These are phyloP conservation scores for Alloscopus bannaensis DNA, from an alignment of 2,888 invertebrate genomes.

Conservation along the genomic window DNA sequence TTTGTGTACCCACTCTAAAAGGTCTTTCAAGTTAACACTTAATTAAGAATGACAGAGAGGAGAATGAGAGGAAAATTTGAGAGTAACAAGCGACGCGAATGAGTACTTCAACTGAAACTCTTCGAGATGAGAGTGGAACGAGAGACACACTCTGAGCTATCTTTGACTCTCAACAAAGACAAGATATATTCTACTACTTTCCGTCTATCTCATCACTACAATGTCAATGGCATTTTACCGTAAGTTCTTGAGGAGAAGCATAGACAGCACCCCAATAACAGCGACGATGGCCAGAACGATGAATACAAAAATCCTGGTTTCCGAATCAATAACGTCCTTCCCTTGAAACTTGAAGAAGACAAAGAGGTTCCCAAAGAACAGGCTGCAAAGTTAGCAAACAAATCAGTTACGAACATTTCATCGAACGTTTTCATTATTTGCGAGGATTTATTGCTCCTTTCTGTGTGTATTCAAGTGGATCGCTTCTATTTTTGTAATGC, in stretches of 20 bases:
- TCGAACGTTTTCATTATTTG: no score
- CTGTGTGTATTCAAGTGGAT: no score
- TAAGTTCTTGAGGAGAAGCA: slow-evolving; percentile 73
- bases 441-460: no score
- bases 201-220: background rate
- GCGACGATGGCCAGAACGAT: slow-evolving; percentile 85
- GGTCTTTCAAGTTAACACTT: background rate
- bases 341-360: slow-evolving; percentile 94
- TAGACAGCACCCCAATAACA: slow-evolving; percentile 80
- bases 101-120: background rate
- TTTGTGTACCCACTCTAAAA: background rate
- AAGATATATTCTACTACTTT: no score
- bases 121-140: background rate
- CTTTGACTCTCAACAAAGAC: no score
- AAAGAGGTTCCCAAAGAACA: slow-evolving; percentile 96
- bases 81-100: background rate
- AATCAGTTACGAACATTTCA: no score
- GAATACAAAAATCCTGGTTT: slow-evolving; percentile 87
- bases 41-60: background rate
- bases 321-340: slow-evolving; percentile 82
- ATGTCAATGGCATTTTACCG: slow-evolving; percentile 58
- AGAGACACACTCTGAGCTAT: no score
- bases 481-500: no score
- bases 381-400: slow-evolving; percentile 80
- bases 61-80: no score